Evolutionary conservation across 1,140 invertebrate species (phyloP).

Genomic region (Zaprionus inermis): DNA sequence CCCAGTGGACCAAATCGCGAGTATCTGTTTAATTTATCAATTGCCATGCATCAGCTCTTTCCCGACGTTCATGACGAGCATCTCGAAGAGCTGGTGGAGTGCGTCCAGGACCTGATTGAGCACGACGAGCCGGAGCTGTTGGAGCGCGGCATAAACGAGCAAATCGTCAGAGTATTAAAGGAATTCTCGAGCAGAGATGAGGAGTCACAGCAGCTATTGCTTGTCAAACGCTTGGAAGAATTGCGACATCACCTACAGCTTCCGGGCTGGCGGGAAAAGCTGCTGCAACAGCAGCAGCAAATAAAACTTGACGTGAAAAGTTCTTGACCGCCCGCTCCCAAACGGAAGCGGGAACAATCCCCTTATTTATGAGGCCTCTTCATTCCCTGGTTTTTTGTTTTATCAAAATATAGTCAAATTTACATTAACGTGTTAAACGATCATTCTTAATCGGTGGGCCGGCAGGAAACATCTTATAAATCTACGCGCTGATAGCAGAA

Average conservation of each 20-base stretch:
- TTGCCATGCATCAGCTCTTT: conserved; percentile 90
- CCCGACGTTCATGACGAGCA: conserved; percentile 90
- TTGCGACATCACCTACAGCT: conserved; percentile 39
- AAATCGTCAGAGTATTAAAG: conserved; percentile 52
- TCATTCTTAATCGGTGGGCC: background rate
- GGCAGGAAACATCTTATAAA: background rate
- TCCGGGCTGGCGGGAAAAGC: conserved; percentile 62
- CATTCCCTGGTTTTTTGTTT: conserved; percentile 2
- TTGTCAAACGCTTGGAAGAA: conserved; percentile 42
- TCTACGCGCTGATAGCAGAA: background rate
- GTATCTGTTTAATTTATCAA: conserved; percentile 93
- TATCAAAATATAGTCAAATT: conserved; percentile 17
- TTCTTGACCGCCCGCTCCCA: conserved; percentile 17
- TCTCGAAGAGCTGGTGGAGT: conserved; percentile 89
- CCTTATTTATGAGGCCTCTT: background rate
- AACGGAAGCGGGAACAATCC: background rate
- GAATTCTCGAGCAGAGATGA: conserved; percentile 17
- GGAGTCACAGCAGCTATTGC: background rate
- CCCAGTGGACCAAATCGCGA: conserved; percentile 95
- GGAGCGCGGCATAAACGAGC: conserved; percentile 42
- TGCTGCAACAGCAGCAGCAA: conserved; percentile 48
- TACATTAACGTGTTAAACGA: background rate
- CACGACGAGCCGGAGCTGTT: conserved; percentile 84
- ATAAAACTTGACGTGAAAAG: conserved; percentile 18
- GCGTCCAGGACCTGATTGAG: conserved; percentile 56